Evolutionary conservation across 2,797 vertebrate species (phyloP).

Genomic region (Myotis planiceps): DNA sequence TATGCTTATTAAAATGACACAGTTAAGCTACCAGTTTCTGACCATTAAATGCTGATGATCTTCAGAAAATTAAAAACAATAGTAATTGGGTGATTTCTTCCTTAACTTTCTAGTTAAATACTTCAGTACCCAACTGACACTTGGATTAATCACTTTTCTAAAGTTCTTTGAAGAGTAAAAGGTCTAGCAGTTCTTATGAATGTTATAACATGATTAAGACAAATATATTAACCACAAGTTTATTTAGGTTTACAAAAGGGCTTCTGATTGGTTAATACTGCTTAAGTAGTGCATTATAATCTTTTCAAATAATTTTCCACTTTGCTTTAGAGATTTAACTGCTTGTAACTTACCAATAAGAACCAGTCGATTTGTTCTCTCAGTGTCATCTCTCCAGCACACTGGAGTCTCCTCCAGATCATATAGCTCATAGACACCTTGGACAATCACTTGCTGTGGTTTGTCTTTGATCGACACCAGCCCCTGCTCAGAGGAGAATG

Average conservation of each 20-base stretch:
- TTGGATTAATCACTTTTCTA: constrained; percentile 47
- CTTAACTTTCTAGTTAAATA: constrained; percentile 36
- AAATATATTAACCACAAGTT: constrained; percentile 5
- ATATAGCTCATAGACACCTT: constrained; percentile 97
- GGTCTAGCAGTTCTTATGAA: neutral
- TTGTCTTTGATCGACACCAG: constrained; percentile 93
- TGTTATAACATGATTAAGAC: neutral
- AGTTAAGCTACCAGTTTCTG: neutral
- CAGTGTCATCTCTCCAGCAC: constrained; percentile 89
- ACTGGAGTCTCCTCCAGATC: constrained; percentile 95
- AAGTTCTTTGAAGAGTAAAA: constrained; percentile 13
- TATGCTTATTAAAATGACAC: constrained; percentile 13
- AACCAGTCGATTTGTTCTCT: constrained; percentile 92
- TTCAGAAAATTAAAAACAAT: constrained; percentile 22
- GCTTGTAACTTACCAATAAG: constrained; percentile 92
- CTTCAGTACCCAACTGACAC: neutral
- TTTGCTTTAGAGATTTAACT: neutral
- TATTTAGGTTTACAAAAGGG: neutral
- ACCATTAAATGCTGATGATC: neutral
- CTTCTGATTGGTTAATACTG: neutral
- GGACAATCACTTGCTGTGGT: constrained; percentile 93
- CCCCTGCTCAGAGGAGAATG: constrained; percentile 89
- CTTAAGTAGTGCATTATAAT: neutral
- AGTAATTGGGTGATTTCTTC: neutral
- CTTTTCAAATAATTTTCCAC: neutral